These are phyloP conservation scores for Boulengeromyrus knoepffleri DNA, from an alignment of 2,113 vertebrate species.

Conservation along the genomic window DNA sequence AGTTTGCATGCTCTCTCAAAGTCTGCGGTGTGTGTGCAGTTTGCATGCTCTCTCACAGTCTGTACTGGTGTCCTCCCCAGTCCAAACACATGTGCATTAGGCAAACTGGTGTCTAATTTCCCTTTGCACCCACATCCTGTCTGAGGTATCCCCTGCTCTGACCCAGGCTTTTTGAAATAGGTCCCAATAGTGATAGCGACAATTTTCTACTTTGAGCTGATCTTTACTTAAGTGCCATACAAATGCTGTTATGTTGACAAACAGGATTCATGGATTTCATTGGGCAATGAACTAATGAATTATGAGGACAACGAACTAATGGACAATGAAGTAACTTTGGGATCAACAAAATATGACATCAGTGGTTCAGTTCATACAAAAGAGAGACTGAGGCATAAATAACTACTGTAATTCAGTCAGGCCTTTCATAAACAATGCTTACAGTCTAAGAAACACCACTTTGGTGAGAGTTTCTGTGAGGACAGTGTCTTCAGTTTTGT, in stretches of 20 bases:
- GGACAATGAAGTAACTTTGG: background rate
- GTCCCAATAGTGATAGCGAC: background rate
- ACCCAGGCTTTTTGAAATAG: background rate
- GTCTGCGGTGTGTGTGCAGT: background rate
- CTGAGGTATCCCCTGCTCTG: background rate
- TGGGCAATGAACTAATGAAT: background rate
- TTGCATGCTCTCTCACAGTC: background rate
- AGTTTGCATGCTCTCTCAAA: background rate
- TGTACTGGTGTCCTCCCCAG: background rate
- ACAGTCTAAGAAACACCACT: constrained; percentile 97
- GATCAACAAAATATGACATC: background rate
- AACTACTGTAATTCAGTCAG: background rate
- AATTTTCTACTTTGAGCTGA: background rate
- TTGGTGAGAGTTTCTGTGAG: constrained; percentile 83
- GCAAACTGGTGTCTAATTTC: background rate
- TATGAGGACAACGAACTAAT: too few relatives aligned
- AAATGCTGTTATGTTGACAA: background rate
- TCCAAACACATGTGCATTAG: background rate
- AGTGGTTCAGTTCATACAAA: background rate
- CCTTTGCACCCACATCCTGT: background rate
- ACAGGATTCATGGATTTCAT: background rate
- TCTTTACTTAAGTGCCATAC: background rate
- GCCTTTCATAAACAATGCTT: constrained; percentile 51
- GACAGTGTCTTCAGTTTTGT: constrained; percentile 65
- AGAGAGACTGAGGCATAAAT: background rate